phyloP scores from a whole-genome alignment of 2,797 vertebrate species.

The Lutjanus argentimaculatus region DNA sequence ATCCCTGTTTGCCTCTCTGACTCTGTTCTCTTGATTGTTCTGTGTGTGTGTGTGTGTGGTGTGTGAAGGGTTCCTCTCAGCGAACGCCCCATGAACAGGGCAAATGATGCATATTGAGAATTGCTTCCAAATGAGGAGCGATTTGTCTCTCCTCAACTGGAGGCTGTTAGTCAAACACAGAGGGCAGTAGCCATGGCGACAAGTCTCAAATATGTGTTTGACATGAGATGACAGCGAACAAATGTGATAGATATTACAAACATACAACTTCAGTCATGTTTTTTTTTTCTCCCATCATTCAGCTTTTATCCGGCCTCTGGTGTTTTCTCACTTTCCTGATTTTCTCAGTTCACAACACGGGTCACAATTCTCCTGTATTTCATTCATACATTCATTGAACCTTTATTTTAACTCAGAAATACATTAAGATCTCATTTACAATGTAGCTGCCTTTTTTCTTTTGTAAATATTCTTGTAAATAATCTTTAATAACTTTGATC shows the following conservation, averaged over 20 bases:
- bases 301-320: too few species aligned
- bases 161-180: slow-evolving; percentile 76
- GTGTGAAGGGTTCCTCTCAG: slow-evolving; percentile 61
- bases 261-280: background rate
- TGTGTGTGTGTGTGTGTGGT: slow-evolving; percentile 31
- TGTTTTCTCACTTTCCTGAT: too few species aligned
- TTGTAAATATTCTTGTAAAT: too few species aligned
- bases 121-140: slow-evolving; percentile 74
- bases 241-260: slow-evolving; percentile 7
- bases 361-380: too few species aligned
- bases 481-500: too few species aligned
- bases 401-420: too few species aligned
- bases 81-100: slow-evolving; percentile 78
- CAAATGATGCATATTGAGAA: slow-evolving; percentile 84
- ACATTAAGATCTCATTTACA: too few species aligned
- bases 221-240: slow-evolving; percentile 24
- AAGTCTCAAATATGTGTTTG: slow-evolving; percentile 34
- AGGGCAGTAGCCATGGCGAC: slow-evolving; percentile 66
- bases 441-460: too few species aligned
- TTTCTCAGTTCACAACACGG: too few species aligned
- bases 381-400: too few species aligned
- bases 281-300: background rate
- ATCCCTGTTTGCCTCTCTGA: slow-evolving; percentile 67
- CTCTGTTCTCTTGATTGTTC: slow-evolving; percentile 53
- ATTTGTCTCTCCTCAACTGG: slow-evolving; percentile 80